Percentiles rank a stretch among this genome's conserved stretches.
Conservation (phyloP, 2,888 invertebrate species). For the Amblyjoppa fuscipennis region DNA sequence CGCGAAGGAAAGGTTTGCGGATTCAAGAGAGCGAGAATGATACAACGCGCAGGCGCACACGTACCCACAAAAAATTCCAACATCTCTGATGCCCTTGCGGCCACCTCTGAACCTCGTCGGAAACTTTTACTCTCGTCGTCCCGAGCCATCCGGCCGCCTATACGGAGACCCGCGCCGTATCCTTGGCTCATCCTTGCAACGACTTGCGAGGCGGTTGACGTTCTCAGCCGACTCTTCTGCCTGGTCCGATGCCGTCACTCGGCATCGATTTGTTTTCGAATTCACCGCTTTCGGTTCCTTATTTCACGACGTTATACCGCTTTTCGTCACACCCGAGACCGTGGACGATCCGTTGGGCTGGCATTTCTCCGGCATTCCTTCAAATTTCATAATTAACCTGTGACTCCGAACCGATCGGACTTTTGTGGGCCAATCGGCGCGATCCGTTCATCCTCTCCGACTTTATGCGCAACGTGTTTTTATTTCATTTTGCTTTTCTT, state of each 20-base stretch:
- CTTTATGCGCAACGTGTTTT: neutral
- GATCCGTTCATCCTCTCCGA: slow-evolving; percentile 11
- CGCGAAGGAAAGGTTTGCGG: slow-evolving; percentile 21
- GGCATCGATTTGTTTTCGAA: slow-evolving; percentile 6
- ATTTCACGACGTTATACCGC: slow-evolving; percentile 28
- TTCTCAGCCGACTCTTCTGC: slow-evolving; percentile 13
- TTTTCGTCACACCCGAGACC: slow-evolving; percentile 24
- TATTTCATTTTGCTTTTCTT: neutral
- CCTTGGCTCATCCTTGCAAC: slow-evolving; percentile 25
- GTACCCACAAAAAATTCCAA: slow-evolving; percentile 23
- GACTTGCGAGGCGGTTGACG: slow-evolving; percentile 37
- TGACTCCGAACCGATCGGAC: neutral
- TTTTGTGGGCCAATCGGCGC: slow-evolving; percentile 30
- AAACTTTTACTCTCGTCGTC: slow-evolving; percentile 53
- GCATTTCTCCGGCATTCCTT: neutral
- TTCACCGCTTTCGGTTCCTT: neutral
- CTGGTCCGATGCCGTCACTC: slow-evolving; percentile 31
- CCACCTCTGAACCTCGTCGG: slow-evolving; percentile 55
- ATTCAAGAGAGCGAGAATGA: neutral
- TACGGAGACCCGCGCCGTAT: neutral
- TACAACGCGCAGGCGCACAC: neutral
- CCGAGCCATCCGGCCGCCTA: slow-evolving; percentile 1
- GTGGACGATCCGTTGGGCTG: neutral
- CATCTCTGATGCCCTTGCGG: slow-evolving; percentile 50
- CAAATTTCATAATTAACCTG: slow-evolving; percentile 37